Evolutionary conservation across 1,140 invertebrate species (phyloP).

Genomic region (Platorchestia sp.): DNA sequence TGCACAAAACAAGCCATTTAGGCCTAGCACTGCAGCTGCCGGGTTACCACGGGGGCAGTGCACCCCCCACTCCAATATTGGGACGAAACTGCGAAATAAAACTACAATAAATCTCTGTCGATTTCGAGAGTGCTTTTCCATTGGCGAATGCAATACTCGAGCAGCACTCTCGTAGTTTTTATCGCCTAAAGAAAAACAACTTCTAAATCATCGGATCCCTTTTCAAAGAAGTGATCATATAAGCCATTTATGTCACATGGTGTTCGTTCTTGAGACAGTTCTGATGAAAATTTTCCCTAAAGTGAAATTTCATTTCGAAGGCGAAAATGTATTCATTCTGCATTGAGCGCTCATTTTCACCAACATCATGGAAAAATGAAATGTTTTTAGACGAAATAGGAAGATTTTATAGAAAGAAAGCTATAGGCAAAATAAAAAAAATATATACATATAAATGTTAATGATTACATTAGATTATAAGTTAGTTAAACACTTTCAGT

Average conservation of each 20-base stretch:
- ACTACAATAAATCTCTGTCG: neutral
- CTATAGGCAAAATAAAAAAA: neutral
- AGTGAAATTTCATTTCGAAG: neutral
- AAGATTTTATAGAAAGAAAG: neutral
- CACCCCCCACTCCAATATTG: neutral
- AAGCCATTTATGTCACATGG: neutral
- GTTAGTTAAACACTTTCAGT: no score
- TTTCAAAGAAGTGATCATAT: neutral
- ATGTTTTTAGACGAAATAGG: no score
- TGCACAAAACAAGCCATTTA: no score
- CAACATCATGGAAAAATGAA: no score
- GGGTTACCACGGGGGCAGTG: neutral
- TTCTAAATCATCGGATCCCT: neutral
- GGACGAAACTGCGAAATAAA: neutral
- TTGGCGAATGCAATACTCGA: neutral
- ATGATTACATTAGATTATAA: no score
- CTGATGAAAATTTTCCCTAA: neutral
- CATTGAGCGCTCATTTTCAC: no score
- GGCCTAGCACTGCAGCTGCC: neutral
- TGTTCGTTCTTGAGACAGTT: neutral
- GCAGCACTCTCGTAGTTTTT: neutral
- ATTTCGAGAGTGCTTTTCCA: neutral
- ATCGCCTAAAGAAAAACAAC: neutral
- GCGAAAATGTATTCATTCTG: neutral
- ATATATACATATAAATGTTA: neutral